phyloP scores from a whole-genome alignment of 1,140 invertebrate genomes.

The Andricus grossulariae region DNA sequence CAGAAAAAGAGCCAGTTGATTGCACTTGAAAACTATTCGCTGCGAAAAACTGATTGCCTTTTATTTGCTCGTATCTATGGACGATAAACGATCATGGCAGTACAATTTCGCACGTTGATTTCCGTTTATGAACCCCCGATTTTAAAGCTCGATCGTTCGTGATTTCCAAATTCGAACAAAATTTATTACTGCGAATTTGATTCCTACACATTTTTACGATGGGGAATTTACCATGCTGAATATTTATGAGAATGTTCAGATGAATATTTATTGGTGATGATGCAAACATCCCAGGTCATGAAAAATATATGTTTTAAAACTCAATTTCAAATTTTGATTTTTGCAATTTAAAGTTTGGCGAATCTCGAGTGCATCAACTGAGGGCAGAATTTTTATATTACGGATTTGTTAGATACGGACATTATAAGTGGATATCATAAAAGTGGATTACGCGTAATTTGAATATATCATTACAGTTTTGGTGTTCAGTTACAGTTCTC shows the following conservation, averaged over 20 bases:
- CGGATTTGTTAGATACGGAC: slow-evolving; percentile 30
- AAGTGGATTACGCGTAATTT: slow-evolving; percentile 47
- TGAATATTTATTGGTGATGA: slow-evolving; percentile 16
- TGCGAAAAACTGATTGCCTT: slow-evolving; percentile 21
- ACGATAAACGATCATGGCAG: not conserved
- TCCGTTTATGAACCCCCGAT: not conserved
- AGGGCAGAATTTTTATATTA: not conserved
- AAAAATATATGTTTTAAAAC: not conserved
- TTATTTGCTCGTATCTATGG: slow-evolving; percentile 7
- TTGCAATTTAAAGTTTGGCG: too few relatives aligned
- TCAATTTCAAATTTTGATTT: too few relatives aligned
- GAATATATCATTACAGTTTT: slow-evolving; percentile 67
- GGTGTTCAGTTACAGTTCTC: slow-evolving; percentile 76
- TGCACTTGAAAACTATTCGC: slow-evolving; percentile 9
- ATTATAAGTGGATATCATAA: slow-evolving; percentile 44
- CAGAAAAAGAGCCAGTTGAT: slow-evolving; percentile 20
- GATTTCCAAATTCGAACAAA: not conserved
- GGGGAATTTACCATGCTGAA: slow-evolving; percentile 1
- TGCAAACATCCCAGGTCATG: not conserved
- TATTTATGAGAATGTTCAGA: slow-evolving; percentile 9
- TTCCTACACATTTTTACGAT: slow-evolving; percentile 1
- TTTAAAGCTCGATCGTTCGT: not conserved
- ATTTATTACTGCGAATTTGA: slow-evolving; percentile 22
- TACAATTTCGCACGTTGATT: slow-evolving; percentile 18
- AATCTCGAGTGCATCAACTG: not conserved